These are phyloP conservation scores for Colinus virginianus DNA, from an alignment of 2,113 vertebrate genomes.

Conservation along the genomic window DNA sequence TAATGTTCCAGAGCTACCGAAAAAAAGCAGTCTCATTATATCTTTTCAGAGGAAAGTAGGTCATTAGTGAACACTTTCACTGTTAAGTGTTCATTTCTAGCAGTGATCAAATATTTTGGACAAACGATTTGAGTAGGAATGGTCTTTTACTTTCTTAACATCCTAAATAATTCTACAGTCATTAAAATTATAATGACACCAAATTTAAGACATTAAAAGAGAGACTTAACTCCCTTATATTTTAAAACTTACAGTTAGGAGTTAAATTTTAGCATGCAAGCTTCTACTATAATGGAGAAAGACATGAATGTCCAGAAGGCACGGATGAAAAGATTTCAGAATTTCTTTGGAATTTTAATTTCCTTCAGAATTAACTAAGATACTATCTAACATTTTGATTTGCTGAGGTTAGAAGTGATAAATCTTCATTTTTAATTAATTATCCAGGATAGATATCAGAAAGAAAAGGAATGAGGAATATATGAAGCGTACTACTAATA, in stretches of 20 bases:
- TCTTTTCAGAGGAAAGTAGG: background rate
- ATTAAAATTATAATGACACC: background rate
- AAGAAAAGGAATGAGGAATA: background rate
- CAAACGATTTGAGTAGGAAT: background rate
- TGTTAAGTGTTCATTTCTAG: background rate
- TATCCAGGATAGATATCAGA: background rate
- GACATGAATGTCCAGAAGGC: background rate
- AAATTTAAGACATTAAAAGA: background rate
- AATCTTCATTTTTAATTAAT: background rate
- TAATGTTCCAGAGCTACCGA: background rate
- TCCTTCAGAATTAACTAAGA: background rate
- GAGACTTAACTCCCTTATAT: background rate
- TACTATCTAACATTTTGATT: conserved; percentile 18
- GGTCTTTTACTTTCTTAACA: conserved; percentile 27
- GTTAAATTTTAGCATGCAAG: background rate
- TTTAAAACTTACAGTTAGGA: background rate
- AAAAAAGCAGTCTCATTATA: background rate
- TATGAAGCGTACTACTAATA: background rate
- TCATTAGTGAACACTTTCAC: background rate
- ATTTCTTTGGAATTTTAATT: background rate
- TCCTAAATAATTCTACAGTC: background rate
- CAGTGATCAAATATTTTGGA: background rate
- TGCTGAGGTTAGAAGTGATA: background rate
- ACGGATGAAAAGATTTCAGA: background rate
- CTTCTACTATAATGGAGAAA: background rate